Evolutionary conservation across 2,113 vertebrate genomes (phyloP).

Genomic region (Synodontis membranacea): DNA sequence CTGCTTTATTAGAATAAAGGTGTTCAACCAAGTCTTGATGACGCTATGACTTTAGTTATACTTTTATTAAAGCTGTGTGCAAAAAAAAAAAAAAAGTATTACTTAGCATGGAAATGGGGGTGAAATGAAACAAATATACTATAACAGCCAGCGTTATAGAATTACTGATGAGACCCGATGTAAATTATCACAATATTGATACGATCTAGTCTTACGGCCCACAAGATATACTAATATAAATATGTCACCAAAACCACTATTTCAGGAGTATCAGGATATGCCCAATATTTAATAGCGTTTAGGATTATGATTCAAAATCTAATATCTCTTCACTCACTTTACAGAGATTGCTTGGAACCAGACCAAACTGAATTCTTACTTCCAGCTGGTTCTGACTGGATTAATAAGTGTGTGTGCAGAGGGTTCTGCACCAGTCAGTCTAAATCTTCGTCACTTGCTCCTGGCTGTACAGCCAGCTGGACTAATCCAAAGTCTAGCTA

Average conservation of each 20-base stretch:
- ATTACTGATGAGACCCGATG: not conserved
- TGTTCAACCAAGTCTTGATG: not conserved
- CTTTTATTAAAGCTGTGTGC: not conserved
- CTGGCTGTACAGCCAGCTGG: conserved; percentile 16
- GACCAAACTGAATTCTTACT: not conserved
- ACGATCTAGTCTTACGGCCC: not conserved
- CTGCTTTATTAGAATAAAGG: not conserved
- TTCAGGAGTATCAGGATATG: not conserved
- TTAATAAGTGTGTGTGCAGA: not conserved
- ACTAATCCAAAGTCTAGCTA: conserved; percentile 31
- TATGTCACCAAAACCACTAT: not conserved
- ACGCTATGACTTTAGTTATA: not conserved
- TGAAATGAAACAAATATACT: not conserved
- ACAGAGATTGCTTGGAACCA: not conserved
- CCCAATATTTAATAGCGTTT: no score
- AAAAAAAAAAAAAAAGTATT: not conserved
- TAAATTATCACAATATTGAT: not conserved
- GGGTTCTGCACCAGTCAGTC: conserved; percentile 14
- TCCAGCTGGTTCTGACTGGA: not conserved
- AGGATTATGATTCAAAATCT: not conserved
- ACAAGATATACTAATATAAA: not conserved
- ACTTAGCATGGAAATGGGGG: no score
- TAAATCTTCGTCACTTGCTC: not conserved
- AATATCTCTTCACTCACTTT: not conserved
- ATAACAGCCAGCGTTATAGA: not conserved